phyloP scores from a whole-genome alignment of 23 tunicate genomes.

The Halocynthia roretzi region DNA sequence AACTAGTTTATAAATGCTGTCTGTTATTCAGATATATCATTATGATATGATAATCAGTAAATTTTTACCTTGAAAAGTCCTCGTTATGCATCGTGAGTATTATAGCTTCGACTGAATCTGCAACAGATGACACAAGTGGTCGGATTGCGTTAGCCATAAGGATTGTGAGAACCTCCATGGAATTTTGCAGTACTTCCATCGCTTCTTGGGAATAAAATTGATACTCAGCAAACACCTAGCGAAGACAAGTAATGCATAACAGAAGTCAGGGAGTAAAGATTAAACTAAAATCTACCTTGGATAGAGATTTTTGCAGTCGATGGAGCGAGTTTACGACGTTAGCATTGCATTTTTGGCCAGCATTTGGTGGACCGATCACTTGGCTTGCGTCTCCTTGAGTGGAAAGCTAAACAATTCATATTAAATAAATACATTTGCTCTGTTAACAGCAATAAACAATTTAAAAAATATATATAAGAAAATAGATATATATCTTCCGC shows the following conservation, averaged over 20 bases:
- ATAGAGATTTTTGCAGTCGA: constrained; percentile 39
- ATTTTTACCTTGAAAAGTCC: constrained; percentile 46
- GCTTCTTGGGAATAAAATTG: constrained; percentile 41
- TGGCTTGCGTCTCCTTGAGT: constrained; percentile 95
- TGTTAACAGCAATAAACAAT: too few species aligned
- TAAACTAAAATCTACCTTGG: constrained; percentile 31
- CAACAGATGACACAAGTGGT: constrained; percentile 69
- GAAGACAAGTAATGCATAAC: background rate
- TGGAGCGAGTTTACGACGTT: constrained; percentile 70
- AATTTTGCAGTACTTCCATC: constrained; percentile 39
- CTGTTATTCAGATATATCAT: too few species aligned
- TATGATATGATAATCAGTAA: background rate
- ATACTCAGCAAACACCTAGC: constrained; percentile 36
- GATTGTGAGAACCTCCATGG: constrained; percentile 39
- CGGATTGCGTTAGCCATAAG: constrained; percentile 62
- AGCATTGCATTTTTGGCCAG: constrained; percentile 62
- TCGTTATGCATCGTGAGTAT: constrained; percentile 93
- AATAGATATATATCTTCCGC: too few species aligned
- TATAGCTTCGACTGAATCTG: constrained; percentile 89
- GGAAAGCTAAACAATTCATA: constrained; percentile 27
- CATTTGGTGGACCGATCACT: constrained; percentile 81
- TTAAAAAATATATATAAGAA: too few species aligned
- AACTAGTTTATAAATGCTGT: too few species aligned
- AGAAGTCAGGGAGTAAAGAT: background rate
- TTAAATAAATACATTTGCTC: too few species aligned